A percentile compares a stretch with the other conserved stretches of the same genome.
These are phyloP conservation scores for Thunnus thynnus DNA, from an alignment of 2,113 vertebrate genomes.

Conservation along the genomic window DNA sequence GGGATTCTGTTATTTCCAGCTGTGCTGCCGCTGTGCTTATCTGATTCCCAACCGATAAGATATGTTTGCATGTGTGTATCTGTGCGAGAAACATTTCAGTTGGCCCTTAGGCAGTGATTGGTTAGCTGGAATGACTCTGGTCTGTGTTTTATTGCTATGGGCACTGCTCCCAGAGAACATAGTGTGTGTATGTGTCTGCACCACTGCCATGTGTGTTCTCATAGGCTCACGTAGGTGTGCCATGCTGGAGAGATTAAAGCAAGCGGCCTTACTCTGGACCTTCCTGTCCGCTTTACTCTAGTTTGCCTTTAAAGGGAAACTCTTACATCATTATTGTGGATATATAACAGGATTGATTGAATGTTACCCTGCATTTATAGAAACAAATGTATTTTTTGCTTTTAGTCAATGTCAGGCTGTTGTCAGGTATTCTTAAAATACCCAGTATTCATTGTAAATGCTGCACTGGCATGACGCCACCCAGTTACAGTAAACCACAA, in stretches of 20 bases:
- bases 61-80: slow-evolving; percentile 7
- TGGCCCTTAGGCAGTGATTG: slow-evolving; percentile 55
- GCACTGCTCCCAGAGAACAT: slow-evolving; percentile 57
- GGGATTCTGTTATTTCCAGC: slow-evolving; percentile 64
- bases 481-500: neutral
- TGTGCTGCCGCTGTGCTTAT: slow-evolving; percentile 57
- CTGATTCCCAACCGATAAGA: slow-evolving; percentile 67
- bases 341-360: neutral
- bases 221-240: slow-evolving; percentile 21
- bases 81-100: slow-evolving; percentile 43
- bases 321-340: neutral
- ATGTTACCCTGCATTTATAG: neutral
- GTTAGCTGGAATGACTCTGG: slow-evolving; percentile 51
- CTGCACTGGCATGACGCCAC: neutral
- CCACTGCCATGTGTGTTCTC: slow-evolving; percentile 20
- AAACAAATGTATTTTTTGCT: neutral
- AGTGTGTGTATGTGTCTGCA: slow-evolving; percentile 13
- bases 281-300: neutral
- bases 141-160: slow-evolving; percentile 64
- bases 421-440: neutral
- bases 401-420: neutral
- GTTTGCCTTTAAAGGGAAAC: slow-evolving; percentile 35
- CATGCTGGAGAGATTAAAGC: slow-evolving; percentile 47
- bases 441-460: neutral
- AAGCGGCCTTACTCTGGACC: slow-evolving; percentile 18